Evolutionary conservation across 2,797 vertebrate genomes (phyloP).

Genomic region (Lacerta agilis): DNA sequence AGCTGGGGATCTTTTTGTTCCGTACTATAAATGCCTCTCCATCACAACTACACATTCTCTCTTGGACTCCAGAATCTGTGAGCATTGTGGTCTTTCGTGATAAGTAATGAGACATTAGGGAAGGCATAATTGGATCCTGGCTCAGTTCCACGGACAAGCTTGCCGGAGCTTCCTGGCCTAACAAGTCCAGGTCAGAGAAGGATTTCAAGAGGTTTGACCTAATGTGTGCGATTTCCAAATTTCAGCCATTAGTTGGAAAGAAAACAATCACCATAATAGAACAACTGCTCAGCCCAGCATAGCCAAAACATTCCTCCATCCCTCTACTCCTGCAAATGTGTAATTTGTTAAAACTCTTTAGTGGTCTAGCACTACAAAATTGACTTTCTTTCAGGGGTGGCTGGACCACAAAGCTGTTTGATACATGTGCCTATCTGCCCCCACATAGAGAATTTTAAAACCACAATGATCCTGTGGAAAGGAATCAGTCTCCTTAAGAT

Average conservation of each 20-base stretch:
- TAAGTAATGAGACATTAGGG: constrained; percentile 61
- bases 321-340: neutral
- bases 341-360: neutral
- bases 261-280: constrained; percentile 18
- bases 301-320: neutral
- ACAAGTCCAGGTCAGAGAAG: constrained; percentile 52
- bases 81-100: constrained; percentile 21
- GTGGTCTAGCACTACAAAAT: fast-evolving
- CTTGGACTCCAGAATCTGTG: constrained; percentile 13
- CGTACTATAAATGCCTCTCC: neutral
- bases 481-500: neutral
- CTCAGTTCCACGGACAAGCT: constrained; percentile 37
- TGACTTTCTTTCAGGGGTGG: constrained; percentile 5
- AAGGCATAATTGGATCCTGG: constrained; percentile 56
- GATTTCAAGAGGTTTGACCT: constrained; percentile 52
- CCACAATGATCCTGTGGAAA: neutral
- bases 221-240: constrained; percentile 39
- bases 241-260: constrained; percentile 20
- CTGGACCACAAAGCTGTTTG: constrained; percentile 8
- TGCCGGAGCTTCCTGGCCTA: constrained; percentile 46
- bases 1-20: neutral
- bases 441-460: neutral
- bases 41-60: neutral
- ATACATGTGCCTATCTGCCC: constrained; percentile 20
- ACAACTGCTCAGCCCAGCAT: neutral